A percentile compares a stretch with the other conserved stretches of the same genome.
Evolutionary conservation across 2,797 vertebrate species (phyloP).

Genomic region (Falco columbarius): DNA sequence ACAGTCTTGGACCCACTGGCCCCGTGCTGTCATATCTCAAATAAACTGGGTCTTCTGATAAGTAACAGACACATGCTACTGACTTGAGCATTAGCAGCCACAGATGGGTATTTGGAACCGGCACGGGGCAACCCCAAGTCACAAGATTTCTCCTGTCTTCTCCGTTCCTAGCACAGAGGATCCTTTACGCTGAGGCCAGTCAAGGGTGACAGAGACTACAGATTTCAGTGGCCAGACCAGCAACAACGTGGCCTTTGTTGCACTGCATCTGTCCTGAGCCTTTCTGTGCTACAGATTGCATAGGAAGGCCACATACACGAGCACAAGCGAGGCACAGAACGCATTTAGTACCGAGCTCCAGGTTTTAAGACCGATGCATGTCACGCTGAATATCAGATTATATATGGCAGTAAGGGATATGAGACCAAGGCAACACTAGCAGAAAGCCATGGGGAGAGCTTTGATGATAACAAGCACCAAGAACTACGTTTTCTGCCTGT

Average conservation of each 20-base stretch:
- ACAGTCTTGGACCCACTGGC: not conserved
- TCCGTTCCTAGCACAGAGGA: not conserved
- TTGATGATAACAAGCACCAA: not conserved
- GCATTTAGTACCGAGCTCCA: not conserved
- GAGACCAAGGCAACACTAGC: not conserved
- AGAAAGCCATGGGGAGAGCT: not conserved
- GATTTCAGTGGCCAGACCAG: not conserved
- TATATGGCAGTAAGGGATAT: not conserved
- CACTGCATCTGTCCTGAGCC: not conserved
- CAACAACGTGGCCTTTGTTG: accelerated
- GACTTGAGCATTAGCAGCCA: not conserved
- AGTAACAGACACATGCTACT: not conserved
- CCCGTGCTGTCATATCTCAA: accelerated
- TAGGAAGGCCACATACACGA: not conserved
- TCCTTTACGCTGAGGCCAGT: not conserved
- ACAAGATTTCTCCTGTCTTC: not conserved
- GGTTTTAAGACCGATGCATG: not conserved
- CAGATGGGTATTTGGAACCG: not conserved
- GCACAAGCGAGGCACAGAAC: not conserved
- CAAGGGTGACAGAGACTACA: not conserved
- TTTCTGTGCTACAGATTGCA: not conserved
- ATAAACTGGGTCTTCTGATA: not conserved
- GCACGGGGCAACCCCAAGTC: not conserved
- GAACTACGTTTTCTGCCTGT: not conserved
- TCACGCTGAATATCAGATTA: not conserved